These are phyloP conservation scores for Petrocephalus schoutedeni DNA, from an alignment of 2,797 vertebrate species.

Conservation along the genomic window DNA sequence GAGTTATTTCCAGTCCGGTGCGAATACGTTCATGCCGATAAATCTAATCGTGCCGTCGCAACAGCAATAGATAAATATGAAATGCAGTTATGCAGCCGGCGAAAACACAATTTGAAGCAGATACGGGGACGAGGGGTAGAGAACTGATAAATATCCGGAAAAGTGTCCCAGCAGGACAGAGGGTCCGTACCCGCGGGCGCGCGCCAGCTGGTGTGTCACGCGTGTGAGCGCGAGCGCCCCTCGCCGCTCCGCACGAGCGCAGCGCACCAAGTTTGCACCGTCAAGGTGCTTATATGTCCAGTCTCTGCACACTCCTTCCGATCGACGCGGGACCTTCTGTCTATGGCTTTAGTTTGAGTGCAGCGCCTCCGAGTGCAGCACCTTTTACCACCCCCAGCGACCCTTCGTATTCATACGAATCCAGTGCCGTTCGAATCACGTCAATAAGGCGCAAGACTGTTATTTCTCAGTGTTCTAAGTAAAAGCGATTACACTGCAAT, in stretches of 20 bases:
- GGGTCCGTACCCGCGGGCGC: neutral
- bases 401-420: neutral
- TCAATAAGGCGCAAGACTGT: neutral
- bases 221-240: slow-evolving; percentile 5
- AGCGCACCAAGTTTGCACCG: slow-evolving; percentile 14
- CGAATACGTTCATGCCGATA: neutral
- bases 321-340: neutral
- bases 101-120: neutral
- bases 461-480: neutral
- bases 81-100: neutral
- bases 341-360: neutral
- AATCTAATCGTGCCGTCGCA: neutral
- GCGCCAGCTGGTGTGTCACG: neutral
- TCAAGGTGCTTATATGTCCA: slow-evolving; percentile 13
- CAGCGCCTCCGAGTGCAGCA: neutral
- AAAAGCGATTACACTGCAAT: slow-evolving; percentile 1
- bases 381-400: neutral
- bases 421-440: neutral
- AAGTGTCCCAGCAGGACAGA: slow-evolving; percentile 11
- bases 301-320: neutral
- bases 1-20: neutral
- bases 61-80: neutral
- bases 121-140: neutral
- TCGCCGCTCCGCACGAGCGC: neutral
- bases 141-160: neutral